Base-by-base conservation (phyloP, 35 echinoderm and acorn worm genomes). In the Apostichopus japonicus region DNA sequence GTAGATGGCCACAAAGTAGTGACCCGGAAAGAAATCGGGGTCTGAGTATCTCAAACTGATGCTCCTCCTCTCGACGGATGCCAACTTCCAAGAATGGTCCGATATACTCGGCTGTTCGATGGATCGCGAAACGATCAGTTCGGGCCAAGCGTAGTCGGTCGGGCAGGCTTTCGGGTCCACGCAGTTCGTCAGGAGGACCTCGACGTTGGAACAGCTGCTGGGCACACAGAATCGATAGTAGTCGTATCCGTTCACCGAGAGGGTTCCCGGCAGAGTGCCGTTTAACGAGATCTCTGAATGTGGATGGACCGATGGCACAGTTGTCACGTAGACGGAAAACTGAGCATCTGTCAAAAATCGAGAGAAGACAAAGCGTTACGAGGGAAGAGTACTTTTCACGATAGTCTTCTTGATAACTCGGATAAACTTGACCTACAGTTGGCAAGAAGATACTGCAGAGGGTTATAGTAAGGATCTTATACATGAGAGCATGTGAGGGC, bases 211-310 rank as follows among this genome's bases (percentile, higher is more conserved):
- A 25, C 96, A 98, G n/a, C 77, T 90, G 9, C 19, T 77, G 0
- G 96, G 94, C 14, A 98, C 67, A 80, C 96, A 98, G 92, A 98
- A 98, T 62, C 94, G 89, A 63, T 94, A 98, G 63, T 95, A 98
- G 9, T 86, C n/a, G 61, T 95, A 98, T 16, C 33, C 72, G 10
- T 95, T 23, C 2, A 78, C 79, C 0, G 51, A 59, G 33, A 98
- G 44, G 6, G 57, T 82, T 4, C 72, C 92, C 13, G 44, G 44
- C 6, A 67, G 56, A 21, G 19, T 65, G 13, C 83, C 79, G 14
- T 94, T 62, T 4, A 87, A 27, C 9, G 53, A 11, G 17, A 97
- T 91, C 73, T 97, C 93, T 27, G 88, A 80, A 33, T 92, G 87
- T 8, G 94, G 94, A 73, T 98, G 96, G 19, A 10, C 59, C 5